Evolutionary conservation across 2,888 invertebrate species (phyloP).

Genomic region (Drosophila dives): DNA sequence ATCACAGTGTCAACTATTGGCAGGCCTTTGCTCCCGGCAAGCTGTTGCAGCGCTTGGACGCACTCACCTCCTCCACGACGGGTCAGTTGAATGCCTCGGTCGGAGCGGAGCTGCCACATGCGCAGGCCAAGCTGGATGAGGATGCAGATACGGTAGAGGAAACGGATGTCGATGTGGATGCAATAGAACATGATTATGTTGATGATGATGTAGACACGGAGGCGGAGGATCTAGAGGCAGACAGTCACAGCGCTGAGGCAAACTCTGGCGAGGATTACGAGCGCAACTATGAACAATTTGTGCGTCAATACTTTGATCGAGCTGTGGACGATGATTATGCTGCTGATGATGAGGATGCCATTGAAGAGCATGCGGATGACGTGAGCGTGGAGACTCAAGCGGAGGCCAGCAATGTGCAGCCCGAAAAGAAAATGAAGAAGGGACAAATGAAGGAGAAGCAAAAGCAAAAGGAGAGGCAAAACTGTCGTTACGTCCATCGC

Average conservation of each 20-base stretch:
- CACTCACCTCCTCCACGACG: conserved; percentile 31
- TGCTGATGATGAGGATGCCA: conserved; percentile 35
- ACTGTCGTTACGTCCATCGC: conserved; percentile 88
- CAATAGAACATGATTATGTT: conserved; percentile 14
- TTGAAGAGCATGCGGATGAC: conserved; percentile 23
- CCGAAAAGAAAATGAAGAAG: conserved; percentile 21
- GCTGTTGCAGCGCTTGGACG: conserved; percentile 67
- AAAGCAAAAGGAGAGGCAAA: conserved; percentile 24
- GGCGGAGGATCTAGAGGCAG: conserved; percentile 27
- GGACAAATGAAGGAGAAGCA: conserved; percentile 3
- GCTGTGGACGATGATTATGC: conserved; percentile 61
- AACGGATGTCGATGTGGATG: conserved; percentile 18
- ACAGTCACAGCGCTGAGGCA: conserved; percentile 39
- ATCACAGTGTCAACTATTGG: conserved; percentile 68
- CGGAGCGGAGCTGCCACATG: conserved; percentile 2
- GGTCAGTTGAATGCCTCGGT: background rate
- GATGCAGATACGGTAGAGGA: conserved; percentile 4
- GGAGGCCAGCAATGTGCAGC: conserved; percentile 52
- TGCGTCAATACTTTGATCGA: conserved; percentile 84
- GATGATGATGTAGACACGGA: conserved; percentile 28
- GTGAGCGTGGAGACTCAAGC: conserved; percentile 46
- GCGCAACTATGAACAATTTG: conserved; percentile 82
- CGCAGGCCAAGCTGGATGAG: conserved; percentile 55
- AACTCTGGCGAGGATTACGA: conserved; percentile 78
- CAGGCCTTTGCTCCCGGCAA: conserved; percentile 70